Conservation (phyloP, 2,888 invertebrate species). For the Apodemia duryi region DNA sequence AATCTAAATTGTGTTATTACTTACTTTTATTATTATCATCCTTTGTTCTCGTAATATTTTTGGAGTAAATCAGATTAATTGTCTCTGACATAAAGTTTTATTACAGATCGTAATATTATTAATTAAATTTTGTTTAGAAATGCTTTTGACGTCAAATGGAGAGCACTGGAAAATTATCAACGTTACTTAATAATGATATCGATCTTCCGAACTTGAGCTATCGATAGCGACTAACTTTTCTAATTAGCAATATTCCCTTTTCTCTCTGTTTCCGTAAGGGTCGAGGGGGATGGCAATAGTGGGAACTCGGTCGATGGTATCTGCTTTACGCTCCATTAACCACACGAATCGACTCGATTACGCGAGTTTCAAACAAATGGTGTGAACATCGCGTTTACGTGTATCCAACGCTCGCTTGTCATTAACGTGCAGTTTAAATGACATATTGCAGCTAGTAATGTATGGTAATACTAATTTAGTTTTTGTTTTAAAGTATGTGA, state of each 20-base stretch:
- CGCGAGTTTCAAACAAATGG: conserved; percentile 32
- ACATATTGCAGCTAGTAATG: conserved; percentile 25
- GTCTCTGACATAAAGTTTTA: neutral
- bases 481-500: too few relatives aligned
- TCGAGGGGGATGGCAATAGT: conserved; percentile 25
- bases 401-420: conserved; percentile 29
- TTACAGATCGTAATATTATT: conserved; percentile 8
- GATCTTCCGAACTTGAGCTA: conserved; percentile 46
- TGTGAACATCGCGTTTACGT: conserved; percentile 25
- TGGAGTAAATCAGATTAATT: neutral
- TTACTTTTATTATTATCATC: neutral
- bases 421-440: conserved; percentile 23
- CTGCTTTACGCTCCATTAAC: conserved; percentile 55
- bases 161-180: conserved; percentile 16
- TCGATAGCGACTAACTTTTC: conserved; percentile 48
- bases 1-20: neutral
- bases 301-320: conserved; percentile 39
- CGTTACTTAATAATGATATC: conserved; percentile 10
- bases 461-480: conserved; percentile 5
- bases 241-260: conserved; percentile 36
- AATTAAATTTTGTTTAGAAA: conserved; percentile 14
- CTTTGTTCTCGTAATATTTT: neutral
- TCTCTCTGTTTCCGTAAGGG: conserved; percentile 24
- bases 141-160: conserved; percentile 1
- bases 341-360: conserved; percentile 36